Percentiles rank a stretch among this genome's conserved stretches.
Conservation (phyloP, 2,113 vertebrate genomes). For the Pachyramphus minor region DNA sequence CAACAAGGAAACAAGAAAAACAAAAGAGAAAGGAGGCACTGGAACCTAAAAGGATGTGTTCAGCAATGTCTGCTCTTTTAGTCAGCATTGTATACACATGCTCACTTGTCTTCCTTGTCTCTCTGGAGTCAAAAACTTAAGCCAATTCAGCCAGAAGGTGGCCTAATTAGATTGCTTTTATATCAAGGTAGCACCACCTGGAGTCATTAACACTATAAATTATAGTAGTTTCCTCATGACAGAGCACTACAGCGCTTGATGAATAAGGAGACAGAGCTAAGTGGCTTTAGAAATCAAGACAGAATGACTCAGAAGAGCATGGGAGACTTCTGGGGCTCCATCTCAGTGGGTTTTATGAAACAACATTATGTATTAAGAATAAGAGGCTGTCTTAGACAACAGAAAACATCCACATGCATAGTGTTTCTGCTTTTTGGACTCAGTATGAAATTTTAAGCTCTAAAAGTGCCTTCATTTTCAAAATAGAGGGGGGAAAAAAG, state of each 20-base stretch:
- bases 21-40: not conserved
- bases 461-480: not conserved
- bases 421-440: not conserved
- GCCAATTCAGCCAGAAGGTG: conserved; percentile 62
- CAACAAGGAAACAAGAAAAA: not conserved
- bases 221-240: not conserved
- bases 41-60: not conserved
- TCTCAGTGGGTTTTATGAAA: not conserved
- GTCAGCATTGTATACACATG: not conserved
- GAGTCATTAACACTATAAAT: not conserved
- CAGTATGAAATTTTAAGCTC: not conserved
- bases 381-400: not conserved
- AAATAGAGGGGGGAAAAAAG: fast-evolving
- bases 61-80: not conserved
- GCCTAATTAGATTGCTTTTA: conserved; percentile 69
- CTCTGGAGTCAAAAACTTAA: conserved; percentile 28
- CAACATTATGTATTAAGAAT: not conserved
- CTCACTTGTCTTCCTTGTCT: not conserved
- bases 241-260: not conserved
- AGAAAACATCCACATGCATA: not conserved
- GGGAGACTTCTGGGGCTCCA: not conserved
- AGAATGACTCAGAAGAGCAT: not conserved
- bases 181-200: conserved; percentile 47
- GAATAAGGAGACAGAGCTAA: not conserved
- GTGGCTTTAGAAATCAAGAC: not conserved